These are phyloP conservation scores for Odontocerum albicorne DNA, from an alignment of 2,888 invertebrate genomes.

Conservation along the genomic window DNA sequence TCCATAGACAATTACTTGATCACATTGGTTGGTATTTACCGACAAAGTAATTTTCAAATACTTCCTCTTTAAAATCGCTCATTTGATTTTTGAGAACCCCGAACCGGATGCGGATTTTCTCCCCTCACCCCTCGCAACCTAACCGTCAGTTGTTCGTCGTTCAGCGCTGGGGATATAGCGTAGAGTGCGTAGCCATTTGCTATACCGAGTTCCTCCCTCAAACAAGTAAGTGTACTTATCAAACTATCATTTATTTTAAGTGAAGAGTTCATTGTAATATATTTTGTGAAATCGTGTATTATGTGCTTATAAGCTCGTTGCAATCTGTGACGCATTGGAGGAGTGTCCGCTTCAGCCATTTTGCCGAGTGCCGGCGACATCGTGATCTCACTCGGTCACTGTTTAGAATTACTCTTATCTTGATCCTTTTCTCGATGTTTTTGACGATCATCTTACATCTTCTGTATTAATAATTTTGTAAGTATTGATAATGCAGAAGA, in stretches of 20 bases:
- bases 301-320: constrained; percentile 41
- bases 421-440: constrained; percentile 2
- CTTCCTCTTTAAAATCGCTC: constrained; percentile 30
- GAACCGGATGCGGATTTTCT: constrained; percentile 55
- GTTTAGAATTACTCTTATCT: not conserved
- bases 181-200: constrained; percentile 58
- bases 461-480: not conserved
- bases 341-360: constrained; percentile 63
- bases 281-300: constrained; percentile 15
- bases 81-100: constrained; percentile 56
- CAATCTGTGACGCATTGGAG: constrained; percentile 62
- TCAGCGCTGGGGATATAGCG: constrained; percentile 58
- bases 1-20: not conserved
- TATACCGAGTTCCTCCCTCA: constrained; percentile 58
- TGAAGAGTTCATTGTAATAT: constrained; percentile 7
- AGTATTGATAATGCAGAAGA: too few species aligned
- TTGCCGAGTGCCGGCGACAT: constrained; percentile 59
- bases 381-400: constrained; percentile 42
- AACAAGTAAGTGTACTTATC: constrained; percentile 57
- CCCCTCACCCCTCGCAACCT: constrained; percentile 57
- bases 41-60: not conserved
- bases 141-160: constrained; percentile 51
- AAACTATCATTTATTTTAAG: constrained; percentile 4
- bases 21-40: not conserved
- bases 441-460: not conserved